These are phyloP conservation scores for Barypeithes pellucidus DNA, from an alignment of 2,888 invertebrate species.

Conservation along the genomic window DNA sequence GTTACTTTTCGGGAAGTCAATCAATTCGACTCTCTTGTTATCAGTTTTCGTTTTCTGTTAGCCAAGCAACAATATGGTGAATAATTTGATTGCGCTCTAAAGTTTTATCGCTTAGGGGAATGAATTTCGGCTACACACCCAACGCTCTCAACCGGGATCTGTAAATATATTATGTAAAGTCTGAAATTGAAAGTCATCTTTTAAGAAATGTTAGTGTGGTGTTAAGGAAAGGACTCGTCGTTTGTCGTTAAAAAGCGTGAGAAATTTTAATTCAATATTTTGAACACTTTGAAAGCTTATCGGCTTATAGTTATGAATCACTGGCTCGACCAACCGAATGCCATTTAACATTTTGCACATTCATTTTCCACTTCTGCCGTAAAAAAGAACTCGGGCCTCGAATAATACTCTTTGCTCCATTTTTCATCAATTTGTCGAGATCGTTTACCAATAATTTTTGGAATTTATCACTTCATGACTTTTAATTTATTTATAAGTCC, in stretches of 20 bases:
- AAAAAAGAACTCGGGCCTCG: constrained; percentile 36
- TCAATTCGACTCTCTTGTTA: constrained; percentile 67
- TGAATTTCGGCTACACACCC: constrained; percentile 64
- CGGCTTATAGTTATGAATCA: constrained; percentile 61
- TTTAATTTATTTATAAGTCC: constrained; percentile 30
- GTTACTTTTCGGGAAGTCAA: constrained; percentile 64
- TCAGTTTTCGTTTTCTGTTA: constrained; percentile 65
- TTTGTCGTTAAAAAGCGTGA: constrained; percentile 63
- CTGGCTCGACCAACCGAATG: constrained; percentile 56
- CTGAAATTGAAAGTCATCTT: constrained; percentile 69
- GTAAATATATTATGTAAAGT: constrained; percentile 69
- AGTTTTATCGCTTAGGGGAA: constrained; percentile 68
- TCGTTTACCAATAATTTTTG: constrained; percentile 50
- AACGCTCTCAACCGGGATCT: constrained; percentile 53
- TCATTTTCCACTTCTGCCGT: constrained; percentile 44
- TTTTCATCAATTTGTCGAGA: constrained; percentile 48
- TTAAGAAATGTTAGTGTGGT: constrained; percentile 66
- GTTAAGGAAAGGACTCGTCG: constrained; percentile 55
- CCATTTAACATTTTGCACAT: constrained; percentile 52
- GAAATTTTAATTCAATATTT: constrained; percentile 61
- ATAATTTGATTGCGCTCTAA: constrained; percentile 68
- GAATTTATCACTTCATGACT: constrained; percentile 30
- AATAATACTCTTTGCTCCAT: constrained; percentile 45
- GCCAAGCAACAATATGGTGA: constrained; percentile 66
- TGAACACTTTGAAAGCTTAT: constrained; percentile 61